phyloP scores from a whole-genome alignment of 2,797 vertebrate species.

The Chiroxiphia lanceolata region DNA sequence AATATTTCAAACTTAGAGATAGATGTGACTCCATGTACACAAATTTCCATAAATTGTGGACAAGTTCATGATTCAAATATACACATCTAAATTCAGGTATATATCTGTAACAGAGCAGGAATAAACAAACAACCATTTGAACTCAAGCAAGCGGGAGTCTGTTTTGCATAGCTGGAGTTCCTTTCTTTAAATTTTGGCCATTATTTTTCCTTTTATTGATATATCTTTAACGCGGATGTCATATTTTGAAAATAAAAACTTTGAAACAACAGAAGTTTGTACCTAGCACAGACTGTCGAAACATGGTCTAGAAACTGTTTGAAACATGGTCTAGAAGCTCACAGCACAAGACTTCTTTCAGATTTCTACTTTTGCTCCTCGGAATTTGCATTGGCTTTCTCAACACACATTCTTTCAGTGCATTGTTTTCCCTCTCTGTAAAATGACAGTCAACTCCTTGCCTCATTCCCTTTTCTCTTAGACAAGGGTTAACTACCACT shows the following conservation, averaged over 20 bases:
- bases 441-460: not conserved
- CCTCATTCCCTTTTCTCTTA: not conserved
- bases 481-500: not conserved
- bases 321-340: fast-evolving
- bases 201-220: not conserved
- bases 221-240: not conserved
- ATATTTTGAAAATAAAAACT: not conserved
- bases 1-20: not conserved
- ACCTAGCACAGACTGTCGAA: not conserved
- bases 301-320: fast-evolving
- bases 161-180: not conserved
- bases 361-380: not conserved
- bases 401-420: not conserved
- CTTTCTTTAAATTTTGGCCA: not conserved
- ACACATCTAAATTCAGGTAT: not conserved
- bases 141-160: not conserved
- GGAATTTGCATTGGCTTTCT: not conserved
- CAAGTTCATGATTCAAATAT: not conserved
- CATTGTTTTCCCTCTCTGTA: not conserved
- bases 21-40: not conserved
- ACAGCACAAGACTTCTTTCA: not conserved
- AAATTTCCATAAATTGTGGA: not conserved
- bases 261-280: not conserved
- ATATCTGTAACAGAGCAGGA: not conserved
- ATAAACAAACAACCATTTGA: not conserved